Evolutionary conservation across 2,113 vertebrate species (phyloP).

Genomic region (Steatornis caripensis): DNA sequence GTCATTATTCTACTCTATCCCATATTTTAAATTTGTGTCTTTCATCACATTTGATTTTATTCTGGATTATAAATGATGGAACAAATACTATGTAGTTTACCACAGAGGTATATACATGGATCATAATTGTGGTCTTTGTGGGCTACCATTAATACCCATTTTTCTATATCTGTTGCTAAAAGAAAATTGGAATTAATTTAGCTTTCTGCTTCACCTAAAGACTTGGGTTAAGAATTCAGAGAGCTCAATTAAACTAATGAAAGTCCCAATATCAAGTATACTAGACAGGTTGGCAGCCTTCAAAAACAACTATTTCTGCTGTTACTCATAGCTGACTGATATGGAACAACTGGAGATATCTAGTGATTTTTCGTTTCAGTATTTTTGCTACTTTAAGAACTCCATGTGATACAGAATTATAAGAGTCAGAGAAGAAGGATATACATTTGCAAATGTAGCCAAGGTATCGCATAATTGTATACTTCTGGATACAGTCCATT

Average conservation of each 20-base stretch:
- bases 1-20: background rate
- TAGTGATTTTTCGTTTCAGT: background rate
- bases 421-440: background rate
- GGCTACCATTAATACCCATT: background rate
- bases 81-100: background rate
- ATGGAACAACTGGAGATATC: background rate
- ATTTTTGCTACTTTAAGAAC: background rate
- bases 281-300: background rate
- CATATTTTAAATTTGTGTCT: background rate
- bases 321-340: background rate
- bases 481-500: background rate
- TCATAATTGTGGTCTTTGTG: background rate
- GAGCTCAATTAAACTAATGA: background rate
- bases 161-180: background rate
- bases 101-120: rapidly evolving
- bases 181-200: background rate
- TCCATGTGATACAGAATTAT: background rate
- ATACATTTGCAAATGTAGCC: background rate
- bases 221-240: background rate
- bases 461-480: background rate
- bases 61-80: background rate
- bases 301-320: background rate
- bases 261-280: background rate
- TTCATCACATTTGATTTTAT: background rate
- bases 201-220: background rate